Base-by-base conservation (phyloP, 2,888 invertebrate genomes). In the Platerodrilus igneus region DNA sequence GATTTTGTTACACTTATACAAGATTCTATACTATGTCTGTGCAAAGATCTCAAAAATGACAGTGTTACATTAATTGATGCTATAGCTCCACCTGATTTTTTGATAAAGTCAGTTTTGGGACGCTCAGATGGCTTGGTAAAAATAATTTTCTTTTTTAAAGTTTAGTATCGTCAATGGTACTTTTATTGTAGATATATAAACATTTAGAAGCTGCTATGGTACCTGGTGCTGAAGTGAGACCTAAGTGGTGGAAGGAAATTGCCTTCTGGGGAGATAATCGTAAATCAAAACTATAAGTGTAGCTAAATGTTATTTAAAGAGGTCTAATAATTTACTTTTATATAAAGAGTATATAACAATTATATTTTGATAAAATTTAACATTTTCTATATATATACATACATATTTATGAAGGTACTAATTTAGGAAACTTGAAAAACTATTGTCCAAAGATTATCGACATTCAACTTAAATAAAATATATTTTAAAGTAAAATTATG, bases 21-120 rank as follows among this genome's bases (percentile, higher is more conserved):
- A 31, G 76, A 80, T 32, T 80, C 78, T 0, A 77, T 88, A 33
- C 63, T 90, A 38, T 64, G 65, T 3, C 63, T 83, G 19, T 83
- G 90, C 60, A 58, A 67, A 0, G 60, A 66, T 19, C 51, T 90
- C 3, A 78, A 83, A 56, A 73, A 81, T n/a, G 83, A 90, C 27
- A 81, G 87, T 0, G 79, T 91, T 1, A 61, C 84, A 1, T 71
- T 94, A 17, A 82, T 78, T 0, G 94, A 95, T 70, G 79, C 80
- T 0, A 74, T 94, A 30, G 89, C 93, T 0, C 91, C 91, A 1
- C 84, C 88, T 0, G 94, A 94, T 71, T 89, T 85, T 66, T 77
- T 91, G 47, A 69, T 94, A 8, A 83, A 84, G 58, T 93, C 93
- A 0, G 80, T 85, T 0, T 73, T 95, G n/a, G 94, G 92, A 20